Base-by-base conservation (phyloP, 2,888 invertebrate genomes). In the Aporophyla lueneburgensis region DNA sequence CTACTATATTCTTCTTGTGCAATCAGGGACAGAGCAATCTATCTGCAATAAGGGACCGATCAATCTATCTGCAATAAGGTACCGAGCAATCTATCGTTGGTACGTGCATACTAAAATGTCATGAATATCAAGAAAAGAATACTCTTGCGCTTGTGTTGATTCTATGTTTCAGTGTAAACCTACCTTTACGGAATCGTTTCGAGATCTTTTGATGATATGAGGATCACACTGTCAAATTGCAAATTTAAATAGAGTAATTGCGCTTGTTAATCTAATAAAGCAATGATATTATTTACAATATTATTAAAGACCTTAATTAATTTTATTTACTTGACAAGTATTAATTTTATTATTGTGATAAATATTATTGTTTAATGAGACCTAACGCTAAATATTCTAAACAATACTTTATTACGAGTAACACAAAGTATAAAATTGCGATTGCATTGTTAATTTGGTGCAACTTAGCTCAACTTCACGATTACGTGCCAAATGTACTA, bases 401-500 rank as follows among this genome's bases (percentile, higher is more conserved):
- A 77, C 59, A 66, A 19, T 81, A 83, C 71, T 80, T 86, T 87
- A 76, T 84, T 70, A 81, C 70, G 79, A 78, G 78, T 68, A 89
- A 91, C 89, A 83, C 79, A 88, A 90, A 91, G 91, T 91, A 91
- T 87, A 88, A 85, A 87, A 89, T 81, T 89, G 92, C 82, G 83
- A 91, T 93, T 93, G 91, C 91, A 92, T 90, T 89, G 86, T 87
- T 84, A 76, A 63, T 91, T 92, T 92, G 90, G 90, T 91, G 89
- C 92, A 92, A 88, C 78, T 87, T 89, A 86, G 93, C 94, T 95
- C 95, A 95, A 94, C 89, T 89, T 86, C 90, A 93, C 89, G 89
- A 87, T 89, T 89, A 87, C 92, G 95, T 95, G 95, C 95, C 95
- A 95, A 95, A 95, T 85, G 74, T 88, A 89, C 85, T 86, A 91